Evolutionary conservation across 2,888 invertebrate genomes (phyloP).

Genomic region (Euclidia mi): DNA sequence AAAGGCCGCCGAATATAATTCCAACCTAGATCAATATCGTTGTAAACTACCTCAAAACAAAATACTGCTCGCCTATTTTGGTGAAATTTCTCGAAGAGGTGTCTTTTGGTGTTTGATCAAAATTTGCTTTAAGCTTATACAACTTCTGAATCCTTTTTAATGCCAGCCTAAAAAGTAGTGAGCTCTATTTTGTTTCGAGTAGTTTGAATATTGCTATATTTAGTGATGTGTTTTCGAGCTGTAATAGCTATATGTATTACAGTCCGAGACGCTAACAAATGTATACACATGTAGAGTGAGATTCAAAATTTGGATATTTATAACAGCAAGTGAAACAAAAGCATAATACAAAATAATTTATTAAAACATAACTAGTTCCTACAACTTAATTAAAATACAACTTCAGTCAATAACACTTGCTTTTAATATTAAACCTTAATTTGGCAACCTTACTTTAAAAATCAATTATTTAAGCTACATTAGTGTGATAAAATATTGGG

Average conservation of each 20-base stretch:
- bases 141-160: too few relatives aligned
- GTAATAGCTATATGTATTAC: conserved; percentile 14
- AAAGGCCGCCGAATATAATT: conserved; percentile 30
- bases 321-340: conserved; percentile 46
- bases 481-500: conserved; percentile 69
- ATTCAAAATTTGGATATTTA: background rate
- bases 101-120: too few relatives aligned
- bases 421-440: conserved; percentile 40
- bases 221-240: conserved; percentile 6
- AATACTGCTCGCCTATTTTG: too few relatives aligned
- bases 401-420: conserved; percentile 59
- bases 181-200: too few relatives aligned
- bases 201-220: background rate
- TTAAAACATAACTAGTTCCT: conserved; percentile 77
- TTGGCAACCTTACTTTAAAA: conserved; percentile 39
- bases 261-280: conserved; percentile 3
- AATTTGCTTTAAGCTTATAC: too few relatives aligned
- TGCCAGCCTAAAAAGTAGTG: too few relatives aligned
- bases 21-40: conserved; percentile 3
- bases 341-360: conserved; percentile 73
- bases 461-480: conserved; percentile 42
- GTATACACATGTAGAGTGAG: conserved; percentile 2
- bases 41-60: too few relatives aligned
- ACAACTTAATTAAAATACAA: conserved; percentile 53
- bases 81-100: too few relatives aligned